Evolutionary conservation across 64 coral and sea anemone species (phyloP).

Genomic region (Porites lutea): DNA sequence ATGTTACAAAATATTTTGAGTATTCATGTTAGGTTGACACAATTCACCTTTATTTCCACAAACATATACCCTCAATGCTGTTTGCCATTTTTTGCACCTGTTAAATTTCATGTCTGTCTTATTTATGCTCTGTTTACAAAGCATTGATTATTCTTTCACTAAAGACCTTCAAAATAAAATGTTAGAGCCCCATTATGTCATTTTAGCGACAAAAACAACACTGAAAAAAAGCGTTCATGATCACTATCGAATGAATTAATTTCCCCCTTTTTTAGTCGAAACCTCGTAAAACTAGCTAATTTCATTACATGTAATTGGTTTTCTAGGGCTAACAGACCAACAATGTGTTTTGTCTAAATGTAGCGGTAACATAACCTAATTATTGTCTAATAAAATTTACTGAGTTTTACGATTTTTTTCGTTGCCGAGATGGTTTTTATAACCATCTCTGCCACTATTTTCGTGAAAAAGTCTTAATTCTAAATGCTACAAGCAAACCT

Average conservation of each 20-base stretch:
- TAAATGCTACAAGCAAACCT: not conserved
- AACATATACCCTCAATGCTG: not conserved
- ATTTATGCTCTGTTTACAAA: constrained; percentile 9
- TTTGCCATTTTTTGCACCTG: constrained; percentile 16
- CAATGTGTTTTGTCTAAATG: too few species aligned
- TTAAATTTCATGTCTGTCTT: not conserved
- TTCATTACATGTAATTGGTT: not conserved
- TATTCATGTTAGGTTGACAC: not conserved
- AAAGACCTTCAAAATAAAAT: not conserved
- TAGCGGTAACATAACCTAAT: too few species aligned
- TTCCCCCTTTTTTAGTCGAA: too few species aligned
- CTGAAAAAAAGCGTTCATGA: not conserved
- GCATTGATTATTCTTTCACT: not conserved
- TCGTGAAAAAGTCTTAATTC: not conserved
- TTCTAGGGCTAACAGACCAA: not conserved
- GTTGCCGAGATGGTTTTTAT: too few species aligned
- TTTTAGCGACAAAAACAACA: not conserved
- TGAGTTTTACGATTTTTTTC: too few species aligned
- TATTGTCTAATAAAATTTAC: too few species aligned
- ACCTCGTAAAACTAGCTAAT: not conserved
- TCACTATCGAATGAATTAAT: too few species aligned
- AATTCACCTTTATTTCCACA: not conserved
- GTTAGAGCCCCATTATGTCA: not conserved
- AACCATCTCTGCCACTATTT: not conserved
- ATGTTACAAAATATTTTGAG: not conserved